Base-by-base conservation (phyloP, 2,888 invertebrate genomes). In the Bimastos eiseni region DNA sequence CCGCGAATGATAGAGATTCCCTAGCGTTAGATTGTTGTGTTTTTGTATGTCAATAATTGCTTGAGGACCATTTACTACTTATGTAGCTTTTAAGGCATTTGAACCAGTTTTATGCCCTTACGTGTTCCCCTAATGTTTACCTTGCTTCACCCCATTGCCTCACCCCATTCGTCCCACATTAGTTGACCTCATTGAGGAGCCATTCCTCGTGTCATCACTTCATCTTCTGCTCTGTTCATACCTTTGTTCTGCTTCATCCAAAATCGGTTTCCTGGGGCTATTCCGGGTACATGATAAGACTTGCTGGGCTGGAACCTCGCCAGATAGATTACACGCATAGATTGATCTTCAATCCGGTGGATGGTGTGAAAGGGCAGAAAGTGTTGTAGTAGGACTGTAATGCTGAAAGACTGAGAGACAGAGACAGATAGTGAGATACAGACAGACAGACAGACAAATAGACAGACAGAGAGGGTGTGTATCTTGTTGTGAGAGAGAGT, bases 351-450 rank as follows among this genome's bases (percentile, higher is more conserved):
- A 70, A n/a, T n/a, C 70, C 8, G 30, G 70, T 70, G 70, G n/a
- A 70, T 70, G 70, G 70, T 17, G n/a, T n/a, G 70, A 70, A 70
- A n/a, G 30, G 30, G 70, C 70, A 70, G 70, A 70, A 3, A 30
- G 70, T 70, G 70, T 30, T 70, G 70, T 70, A 70, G 70, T 70
- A 70, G 70, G 70, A n/a, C 11, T 8, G 70, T n/a, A n/a, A n/a
- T 70, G 70, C 36, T 36, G 86, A 86, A 6, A 86, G 86, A 86
- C 5, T n/a, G 86, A 86, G 33, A 84, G 86, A 86, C 36, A 86
- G 86, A 86, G 8, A 86, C 36, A 86, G n/a, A 86, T 34, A n/a
- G 34, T 17, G 30, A 84, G 84, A 83, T 13, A 83, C n/a, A 83
- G 30, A 30, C 33, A 83, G 30, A 83, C n/a, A 34, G 34, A 84